Evolutionary conservation across 2,888 invertebrate genomes (phyloP).

Genomic region (Lycophotia porphyrea): DNA sequence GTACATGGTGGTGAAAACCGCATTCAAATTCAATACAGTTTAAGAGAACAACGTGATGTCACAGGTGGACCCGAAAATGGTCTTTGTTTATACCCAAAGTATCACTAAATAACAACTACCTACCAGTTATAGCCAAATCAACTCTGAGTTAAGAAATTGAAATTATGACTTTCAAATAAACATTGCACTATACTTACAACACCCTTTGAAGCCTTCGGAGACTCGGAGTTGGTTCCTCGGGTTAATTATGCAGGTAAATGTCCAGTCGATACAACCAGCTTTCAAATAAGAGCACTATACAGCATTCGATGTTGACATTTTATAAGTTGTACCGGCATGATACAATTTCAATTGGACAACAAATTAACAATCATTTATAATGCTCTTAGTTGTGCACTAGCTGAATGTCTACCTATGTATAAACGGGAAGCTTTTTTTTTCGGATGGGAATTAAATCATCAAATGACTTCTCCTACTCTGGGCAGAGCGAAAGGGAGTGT

Average conservation of each 20-base stretch:
- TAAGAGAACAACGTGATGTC: not conserved
- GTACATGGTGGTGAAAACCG: not conserved
- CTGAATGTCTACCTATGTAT: not conserved
- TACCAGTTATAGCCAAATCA: not conserved
- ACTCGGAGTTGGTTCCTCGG: conserved; percentile 25
- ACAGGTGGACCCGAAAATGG: not conserved
- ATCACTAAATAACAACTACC: not conserved
- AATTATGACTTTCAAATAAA: conserved; percentile 16
- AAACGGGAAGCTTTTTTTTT: too few relatives aligned
- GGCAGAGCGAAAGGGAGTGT: too few relatives aligned
- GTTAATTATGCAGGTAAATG: conserved; percentile 53
- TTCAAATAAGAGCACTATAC: conserved; percentile 48
- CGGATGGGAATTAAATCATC: too few relatives aligned
- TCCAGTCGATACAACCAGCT: conserved; percentile 34
- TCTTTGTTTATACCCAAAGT: not conserved
- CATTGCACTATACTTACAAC: conserved; percentile 43
- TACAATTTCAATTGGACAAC: conserved; percentile 25
- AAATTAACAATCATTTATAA: conserved; percentile 14
- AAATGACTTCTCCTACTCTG: too few relatives aligned
- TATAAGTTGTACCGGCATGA: conserved; percentile 6
- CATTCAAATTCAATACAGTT: not conserved
- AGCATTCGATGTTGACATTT: conserved; percentile 35
- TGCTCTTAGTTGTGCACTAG: not conserved
- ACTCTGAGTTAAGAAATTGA: not conserved
- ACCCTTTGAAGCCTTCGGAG: conserved; percentile 36